Evolutionary conservation across 2,797 vertebrate genomes (phyloP), one percentile per base, ranked within the genome.

Genomic region (Notamacropus eugenii): DNA sequence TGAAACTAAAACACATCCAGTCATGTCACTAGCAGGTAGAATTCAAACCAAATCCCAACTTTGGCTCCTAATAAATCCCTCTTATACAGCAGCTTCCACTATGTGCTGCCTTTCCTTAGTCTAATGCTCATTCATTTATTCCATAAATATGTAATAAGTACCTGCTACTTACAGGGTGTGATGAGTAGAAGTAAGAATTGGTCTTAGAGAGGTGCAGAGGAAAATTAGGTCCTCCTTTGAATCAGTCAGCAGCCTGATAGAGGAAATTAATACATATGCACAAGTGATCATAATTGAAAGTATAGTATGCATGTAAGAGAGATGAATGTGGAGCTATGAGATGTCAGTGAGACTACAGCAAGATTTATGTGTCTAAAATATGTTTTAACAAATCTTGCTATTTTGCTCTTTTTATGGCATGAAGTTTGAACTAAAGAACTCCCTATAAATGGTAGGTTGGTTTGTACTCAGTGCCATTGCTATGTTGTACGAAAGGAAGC

Each of bases 1-100:
- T 92, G 95, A 96, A 92, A 92, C 92, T 5, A 54, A 95, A 74
- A 74, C n/a, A 22, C n/a, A 16, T 59, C 29, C 10, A 31, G 58
- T n/a, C 62, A n/a, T 5, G 4, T 67, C 34, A 67, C 14, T 67
- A 67, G 34, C 0, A 16, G 31, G 59, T 34, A 67, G 62, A 67
- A 67, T 67, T 67, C 19, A 67, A 67, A 1, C 34, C n/a, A 67
- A 34, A 67, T 19, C 14, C 62, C 16, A 67, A 67, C 34, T 14
- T 19, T n/a, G 34, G 13, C 1, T n/a, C 62, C n/a, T 82, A 24
- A 40, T 24, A 82, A 82, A 24, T 10, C n/a, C 9, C n/a, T 82
- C 9, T 82, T 46, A 82, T 82, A 3, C 19, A 82, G 2, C 2
- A 46, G 22, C 40, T 82, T 82, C 22, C 40, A 27, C 19, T 46